Conservation (phyloP, 2,113 vertebrate genomes). For the Heterotis niloticus region DNA sequence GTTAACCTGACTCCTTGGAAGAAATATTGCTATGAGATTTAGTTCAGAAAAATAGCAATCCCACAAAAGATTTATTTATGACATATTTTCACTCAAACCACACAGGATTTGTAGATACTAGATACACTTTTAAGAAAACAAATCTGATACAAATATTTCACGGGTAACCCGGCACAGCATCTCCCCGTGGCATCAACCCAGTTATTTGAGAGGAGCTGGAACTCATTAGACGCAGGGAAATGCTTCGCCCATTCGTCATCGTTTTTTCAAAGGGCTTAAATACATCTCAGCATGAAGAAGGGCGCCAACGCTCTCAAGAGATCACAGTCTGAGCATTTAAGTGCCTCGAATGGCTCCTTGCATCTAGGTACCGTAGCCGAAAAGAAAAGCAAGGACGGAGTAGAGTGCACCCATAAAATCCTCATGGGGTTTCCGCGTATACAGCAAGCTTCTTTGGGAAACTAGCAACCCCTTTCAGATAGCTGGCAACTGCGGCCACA, state of each 20-base stretch:
- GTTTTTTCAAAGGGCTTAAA: neutral
- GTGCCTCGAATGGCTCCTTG: neutral
- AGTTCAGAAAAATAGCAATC: neutral
- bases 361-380: neutral
- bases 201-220: neutral
- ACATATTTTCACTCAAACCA: neutral
- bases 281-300: neutral
- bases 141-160: neutral
- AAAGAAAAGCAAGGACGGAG: too few relatives aligned
- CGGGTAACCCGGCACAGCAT: neutral
- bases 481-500: too few relatives aligned
- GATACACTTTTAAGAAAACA: neutral
- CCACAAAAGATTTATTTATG: neutral
- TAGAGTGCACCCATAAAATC: too few relatives aligned
- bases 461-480: too few relatives aligned
- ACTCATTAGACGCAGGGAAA: neutral
- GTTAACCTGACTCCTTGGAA: too few relatives aligned
- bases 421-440: too few relatives aligned
- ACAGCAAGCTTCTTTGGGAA: too few relatives aligned
- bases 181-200: neutral
- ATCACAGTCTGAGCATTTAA: neutral
- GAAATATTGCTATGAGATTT: too few relatives aligned
- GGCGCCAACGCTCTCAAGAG: neutral
- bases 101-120: neutral
- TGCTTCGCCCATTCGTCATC: neutral